Percentiles rank a stretch among this genome's conserved stretches.
Evolutionary conservation across 2,797 vertebrate species (phyloP).

Genomic region (Echeneis naucrates): DNA sequence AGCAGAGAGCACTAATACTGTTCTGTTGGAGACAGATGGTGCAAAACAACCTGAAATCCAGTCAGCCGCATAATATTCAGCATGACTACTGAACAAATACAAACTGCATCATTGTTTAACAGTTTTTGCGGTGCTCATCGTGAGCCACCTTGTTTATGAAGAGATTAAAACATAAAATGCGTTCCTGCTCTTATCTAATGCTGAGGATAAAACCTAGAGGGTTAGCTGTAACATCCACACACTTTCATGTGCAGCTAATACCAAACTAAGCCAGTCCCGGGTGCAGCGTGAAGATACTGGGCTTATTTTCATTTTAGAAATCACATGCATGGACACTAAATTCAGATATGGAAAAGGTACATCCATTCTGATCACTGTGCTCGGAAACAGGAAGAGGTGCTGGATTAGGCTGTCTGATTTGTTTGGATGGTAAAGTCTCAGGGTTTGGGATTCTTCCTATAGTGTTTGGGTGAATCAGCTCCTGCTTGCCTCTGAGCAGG

Average conservation of each 20-base stretch:
- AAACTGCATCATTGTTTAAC: conserved; percentile 52
- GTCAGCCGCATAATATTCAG: conserved; percentile 41
- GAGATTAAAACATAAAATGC: conserved; percentile 65
- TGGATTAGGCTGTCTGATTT: conserved; percentile 4
- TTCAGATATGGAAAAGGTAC: background rate
- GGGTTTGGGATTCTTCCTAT: background rate
- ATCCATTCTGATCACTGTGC: background rate
- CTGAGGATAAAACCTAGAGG: conserved; percentile 38
- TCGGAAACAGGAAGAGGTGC: conserved; percentile 7
- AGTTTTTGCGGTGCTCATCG: conserved; percentile 44
- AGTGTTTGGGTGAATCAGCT: background rate
- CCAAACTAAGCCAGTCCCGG: conserved; percentile 24
- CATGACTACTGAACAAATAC: conserved; percentile 30
- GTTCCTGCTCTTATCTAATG: conserved; percentile 48
- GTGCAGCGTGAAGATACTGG: conserved; percentile 29
- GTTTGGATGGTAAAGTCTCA: background rate
- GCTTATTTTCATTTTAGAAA: conserved; percentile 18
- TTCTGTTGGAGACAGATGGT: conserved; percentile 52
- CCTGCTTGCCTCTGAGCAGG: background rate
- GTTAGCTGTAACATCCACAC: conserved; percentile 26
- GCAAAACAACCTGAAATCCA: conserved; percentile 49
- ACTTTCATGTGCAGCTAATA: conserved; percentile 9
- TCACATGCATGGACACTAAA: background rate
- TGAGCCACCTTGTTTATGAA: conserved; percentile 55
- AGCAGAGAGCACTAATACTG: conserved; percentile 31